Base-by-base conservation (phyloP, 1,140 invertebrate species). In the Anoplolepis gracilipes region DNA sequence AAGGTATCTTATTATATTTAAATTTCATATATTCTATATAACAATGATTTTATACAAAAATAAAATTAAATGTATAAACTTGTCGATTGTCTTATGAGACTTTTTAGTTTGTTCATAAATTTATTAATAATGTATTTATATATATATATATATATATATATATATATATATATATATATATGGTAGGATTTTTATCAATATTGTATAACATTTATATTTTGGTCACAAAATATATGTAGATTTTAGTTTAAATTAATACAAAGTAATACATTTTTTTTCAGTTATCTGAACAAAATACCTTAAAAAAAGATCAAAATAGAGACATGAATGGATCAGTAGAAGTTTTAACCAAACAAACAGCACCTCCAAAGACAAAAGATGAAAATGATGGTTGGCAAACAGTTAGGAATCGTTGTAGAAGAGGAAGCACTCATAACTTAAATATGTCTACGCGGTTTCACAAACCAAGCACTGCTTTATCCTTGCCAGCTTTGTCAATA, bases 321-420 rank as follows among this genome's bases (percentile, higher is more conserved):
- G 92, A 93, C 33, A 92, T 93, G 11, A 92, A 91, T 62, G 85
- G 89, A n/a, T 93, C 93, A 0, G 92, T 92, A 7, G 94, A 95
- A 69, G 92, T 92, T 10, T 81, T 93, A 46, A 91, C 89, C 3
- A 92, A 92, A 25, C 87, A 90, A 39, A 84, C 89, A 19, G 33
- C 64, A 61, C 85, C 55, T 49, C 36, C 72, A 1, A 92, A 92
- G 59, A 46, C 72, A 7, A 92, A 92, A 75, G 93, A 93, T 11
- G 94, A 95, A 73, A 89, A 81, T 62, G 95, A 96, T 82, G 97
- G 96, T 2, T 97, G 96, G 97, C 96, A 97, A 93, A 97, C 96
- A 10, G 97, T 97, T 0, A 95, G 96, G 10, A 94, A 96, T 75
- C 95, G 96, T 73, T 93, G 90, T 65, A 90, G 94, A 87, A 90